Percentiles rank a stretch among this genome's conserved stretches.
These are phyloP conservation scores for Urocynchramus pylzowi DNA, from an alignment of 2,113 vertebrate species.

Conservation along the genomic window DNA sequence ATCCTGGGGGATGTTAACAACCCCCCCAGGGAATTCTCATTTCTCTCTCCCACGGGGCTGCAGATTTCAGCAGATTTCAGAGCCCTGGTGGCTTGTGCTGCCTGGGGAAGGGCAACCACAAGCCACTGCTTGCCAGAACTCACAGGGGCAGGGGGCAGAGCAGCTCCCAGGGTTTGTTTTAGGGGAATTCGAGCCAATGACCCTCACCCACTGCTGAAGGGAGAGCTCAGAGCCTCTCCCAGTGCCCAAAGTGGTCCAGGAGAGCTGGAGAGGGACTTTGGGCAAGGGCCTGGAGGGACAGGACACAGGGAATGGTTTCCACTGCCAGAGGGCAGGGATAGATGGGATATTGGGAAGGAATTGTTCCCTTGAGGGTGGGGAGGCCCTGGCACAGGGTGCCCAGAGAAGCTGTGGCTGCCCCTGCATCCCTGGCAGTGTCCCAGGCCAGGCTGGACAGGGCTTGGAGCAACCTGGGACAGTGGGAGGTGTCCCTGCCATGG, in stretches of 20 bases:
- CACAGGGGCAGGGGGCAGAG: background rate
- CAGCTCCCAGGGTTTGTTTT: background rate
- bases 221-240: accelerated
- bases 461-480: accelerated
- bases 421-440: background rate
- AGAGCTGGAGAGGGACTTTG: background rate
- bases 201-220: background rate
- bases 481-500: background rate
- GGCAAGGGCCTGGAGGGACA: background rate
- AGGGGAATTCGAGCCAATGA: background rate
- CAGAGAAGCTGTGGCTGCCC: background rate
- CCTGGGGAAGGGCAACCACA: background rate
- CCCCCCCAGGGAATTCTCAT: background rate
- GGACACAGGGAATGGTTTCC: background rate
- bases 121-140: background rate
- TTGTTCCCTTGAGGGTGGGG: accelerated
- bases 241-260: background rate
- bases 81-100: background rate
- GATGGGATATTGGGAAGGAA: background rate
- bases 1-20: background rate
- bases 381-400: background rate
- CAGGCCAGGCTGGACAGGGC: accelerated
- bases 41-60: background rate
- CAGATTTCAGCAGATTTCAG: background rate
- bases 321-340: accelerated